Base-by-base conservation (phyloP, 1,140 invertebrate genomes). In the Chymomyza costata region DNA sequence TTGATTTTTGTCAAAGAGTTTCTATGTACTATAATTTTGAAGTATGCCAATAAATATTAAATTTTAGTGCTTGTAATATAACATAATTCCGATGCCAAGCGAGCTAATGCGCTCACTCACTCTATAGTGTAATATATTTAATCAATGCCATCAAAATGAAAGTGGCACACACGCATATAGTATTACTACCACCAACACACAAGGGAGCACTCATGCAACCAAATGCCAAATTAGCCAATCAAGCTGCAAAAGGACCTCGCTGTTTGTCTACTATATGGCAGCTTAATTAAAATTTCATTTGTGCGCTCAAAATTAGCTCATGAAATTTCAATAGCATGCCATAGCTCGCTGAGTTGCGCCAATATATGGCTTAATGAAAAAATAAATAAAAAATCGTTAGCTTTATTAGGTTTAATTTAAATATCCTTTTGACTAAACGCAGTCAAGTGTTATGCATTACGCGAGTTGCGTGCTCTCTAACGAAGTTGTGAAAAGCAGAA, bases 241-340 rank as follows among this genome's bases (percentile, higher is more conserved):
- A 59, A 56, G 59, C 61, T 63, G 45, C 35, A 64, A 67, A 63
- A 48, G 51, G 44, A 45, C 43, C 45, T 18, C 53, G 50, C 13
- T 6, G 15, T n/a, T n/a, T n/a, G n/a, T n/a, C n/a, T n/a, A n/a
- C n/a, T n/a, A n/a, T n/a, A n/a, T n/a, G n/a, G n/a, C n/a, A n/a
- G 44, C 48, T 62, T 76, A 76, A 76, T 76, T 78, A 76, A 76
- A 76, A 66, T 78, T 78, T 76, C 65, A 76, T 76, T 76, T 66
- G n/a, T n/a, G 62, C 53, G 56, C 53, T 32, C 65, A 56, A 78
- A 66, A 76, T 74, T 76, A 51, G 65, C 78, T 62, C 66, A 78
- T 66, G 66, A 76, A 76, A 78, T 70, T 78, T 61, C 65, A 70
- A 66, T 78, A 76, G n/a, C 49, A n/a, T 35, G 13, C 40, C 16